phyloP scores from a whole-genome alignment of 92 coral and sea anemone genomes.

The Siderastrea radians region DNA sequence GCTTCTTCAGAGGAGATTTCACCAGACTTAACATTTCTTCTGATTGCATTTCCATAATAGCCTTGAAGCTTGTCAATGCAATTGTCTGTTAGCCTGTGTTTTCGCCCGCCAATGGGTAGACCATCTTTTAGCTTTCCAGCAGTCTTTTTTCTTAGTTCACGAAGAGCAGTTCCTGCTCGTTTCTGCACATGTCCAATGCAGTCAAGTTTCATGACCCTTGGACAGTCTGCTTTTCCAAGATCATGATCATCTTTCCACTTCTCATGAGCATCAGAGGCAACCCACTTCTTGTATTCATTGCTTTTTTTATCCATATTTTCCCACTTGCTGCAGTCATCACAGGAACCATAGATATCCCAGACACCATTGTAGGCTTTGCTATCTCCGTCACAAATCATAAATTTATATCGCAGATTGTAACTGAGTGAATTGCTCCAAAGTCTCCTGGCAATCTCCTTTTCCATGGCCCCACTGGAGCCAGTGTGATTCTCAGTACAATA shows the following conservation, averaged over 20 bases:
- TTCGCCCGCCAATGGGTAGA: slow-evolving; percentile 44
- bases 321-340: slow-evolving; percentile 54
- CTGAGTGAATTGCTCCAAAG: too few relatives aligned
- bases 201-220: slow-evolving; percentile 59
- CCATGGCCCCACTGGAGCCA: slow-evolving; percentile 59
- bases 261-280: slow-evolving; percentile 15
- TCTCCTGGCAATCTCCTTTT: slow-evolving; percentile 36
- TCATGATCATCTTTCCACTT: slow-evolving; percentile 47
- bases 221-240: slow-evolving; percentile 35
- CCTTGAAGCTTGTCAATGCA: slow-evolving; percentile 40
- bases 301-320: too few relatives aligned
- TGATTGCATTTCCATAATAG: slow-evolving; percentile 50
- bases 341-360: slow-evolving; percentile 58
- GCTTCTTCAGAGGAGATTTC: slow-evolving; percentile 34
- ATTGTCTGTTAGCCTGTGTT: slow-evolving; percentile 41
- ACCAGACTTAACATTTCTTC: slow-evolving; percentile 36
- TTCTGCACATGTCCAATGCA: slow-evolving; percentile 71
- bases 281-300: too few relatives aligned
- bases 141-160: slow-evolving; percentile 46
- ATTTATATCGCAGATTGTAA: slow-evolving; percentile 52
- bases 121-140: slow-evolving; percentile 47
- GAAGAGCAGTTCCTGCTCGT: slow-evolving; percentile 50
- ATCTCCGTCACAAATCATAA: slow-evolving; percentile 62
- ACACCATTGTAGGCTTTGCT: slow-evolving; percentile 51
- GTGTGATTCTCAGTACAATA: slow-evolving; percentile 52